A percentile compares a stretch with the other conserved stretches of the same genome.
Evolutionary conservation across 2,113 vertebrate genomes (phyloP).

Genomic region (Vulpes vulpes): DNA sequence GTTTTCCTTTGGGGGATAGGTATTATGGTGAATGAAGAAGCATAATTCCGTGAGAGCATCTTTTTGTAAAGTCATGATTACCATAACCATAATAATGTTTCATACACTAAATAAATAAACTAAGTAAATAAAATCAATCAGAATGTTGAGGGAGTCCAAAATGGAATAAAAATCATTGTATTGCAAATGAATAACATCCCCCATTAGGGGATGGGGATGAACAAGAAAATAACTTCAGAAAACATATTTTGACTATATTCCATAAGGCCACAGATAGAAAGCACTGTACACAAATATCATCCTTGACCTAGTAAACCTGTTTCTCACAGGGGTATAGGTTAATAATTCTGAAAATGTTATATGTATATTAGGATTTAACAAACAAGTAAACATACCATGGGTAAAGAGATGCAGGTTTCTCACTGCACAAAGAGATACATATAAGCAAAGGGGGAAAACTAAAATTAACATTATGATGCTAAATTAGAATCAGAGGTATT

Average conservation of each 20-base stretch:
- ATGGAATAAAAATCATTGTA: background rate
- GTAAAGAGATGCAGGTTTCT: background rate
- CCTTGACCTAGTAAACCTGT: background rate
- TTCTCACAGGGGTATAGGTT: background rate
- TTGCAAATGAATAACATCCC: background rate
- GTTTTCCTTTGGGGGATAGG: background rate
- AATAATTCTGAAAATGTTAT: background rate
- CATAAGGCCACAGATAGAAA: background rate
- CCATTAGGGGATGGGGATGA: background rate
- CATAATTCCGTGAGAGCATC: background rate
- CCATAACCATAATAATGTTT: background rate
- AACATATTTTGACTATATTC: background rate
- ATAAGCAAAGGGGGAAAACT: background rate
- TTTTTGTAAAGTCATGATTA: background rate
- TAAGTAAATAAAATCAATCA: background rate
- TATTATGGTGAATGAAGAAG: background rate
- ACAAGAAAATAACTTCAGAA: slow-evolving; percentile 9
- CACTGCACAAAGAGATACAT: background rate
- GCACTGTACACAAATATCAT: background rate
- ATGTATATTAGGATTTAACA: background rate
- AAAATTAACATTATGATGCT: background rate
- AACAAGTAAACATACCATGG: background rate
- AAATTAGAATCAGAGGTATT: background rate
- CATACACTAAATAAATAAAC: background rate
- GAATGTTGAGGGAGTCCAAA: background rate